Percentiles rank a stretch among this genome's conserved stretches.
phyloP scores from a whole-genome alignment of 1,140 invertebrate genomes.

The Hermetia illucens region DNA sequence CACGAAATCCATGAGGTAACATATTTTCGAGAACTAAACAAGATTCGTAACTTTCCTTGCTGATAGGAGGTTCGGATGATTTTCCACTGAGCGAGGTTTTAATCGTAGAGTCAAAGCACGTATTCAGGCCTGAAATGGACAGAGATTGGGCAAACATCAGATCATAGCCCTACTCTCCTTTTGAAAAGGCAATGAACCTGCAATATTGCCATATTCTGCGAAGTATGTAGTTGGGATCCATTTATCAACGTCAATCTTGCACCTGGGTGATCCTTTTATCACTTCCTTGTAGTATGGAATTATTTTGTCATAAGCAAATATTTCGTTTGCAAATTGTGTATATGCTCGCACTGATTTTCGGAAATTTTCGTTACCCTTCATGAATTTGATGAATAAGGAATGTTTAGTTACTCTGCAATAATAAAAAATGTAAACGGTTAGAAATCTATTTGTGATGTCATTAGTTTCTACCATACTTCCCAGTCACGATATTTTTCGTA shows the following conservation, averaged over 20 bases:
- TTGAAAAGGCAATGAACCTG: conserved; percentile 10
- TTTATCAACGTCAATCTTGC: conserved; percentile 5
- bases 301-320: conserved; percentile 17
- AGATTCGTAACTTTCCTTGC: no score
- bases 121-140: no score
- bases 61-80: no score
- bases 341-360: conserved; percentile 19
- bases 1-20: conserved; percentile 14
- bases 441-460: no score
- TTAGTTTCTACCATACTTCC: no score
- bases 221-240: conserved; percentile 16
- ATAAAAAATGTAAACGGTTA: no score
- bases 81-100: no score
- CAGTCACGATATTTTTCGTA: no score
- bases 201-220: conserved; percentile 16
- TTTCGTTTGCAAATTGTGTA: conserved; percentile 23
- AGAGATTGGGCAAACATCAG: no score
- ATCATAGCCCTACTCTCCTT: no score
- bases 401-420: conserved; percentile 6
- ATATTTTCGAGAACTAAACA: conserved; percentile 24
- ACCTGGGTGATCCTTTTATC: conserved; percentile 11
- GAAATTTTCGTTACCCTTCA: conserved; percentile 21
- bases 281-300: conserved; percentile 20
- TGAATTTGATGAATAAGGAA: conserved; percentile 21
- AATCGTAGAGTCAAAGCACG: no score